Conservation (phyloP, 2,888 invertebrate genomes). For the Drosophila imparisetae region DNA sequence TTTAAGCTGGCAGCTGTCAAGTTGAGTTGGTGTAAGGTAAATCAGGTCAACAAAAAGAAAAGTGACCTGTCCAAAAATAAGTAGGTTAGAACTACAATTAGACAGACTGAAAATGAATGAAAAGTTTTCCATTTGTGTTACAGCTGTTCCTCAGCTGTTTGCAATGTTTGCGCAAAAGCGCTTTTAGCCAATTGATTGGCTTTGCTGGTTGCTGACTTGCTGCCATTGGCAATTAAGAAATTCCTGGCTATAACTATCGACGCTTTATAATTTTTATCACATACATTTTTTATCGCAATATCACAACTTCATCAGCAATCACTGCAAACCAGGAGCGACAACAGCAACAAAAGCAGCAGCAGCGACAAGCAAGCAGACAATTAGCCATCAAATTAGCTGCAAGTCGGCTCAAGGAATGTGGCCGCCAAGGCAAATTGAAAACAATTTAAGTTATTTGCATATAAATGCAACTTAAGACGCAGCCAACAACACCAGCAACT, state of each 20-base stretch:
- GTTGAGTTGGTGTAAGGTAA: constrained; percentile 12
- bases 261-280: constrained; percentile 77
- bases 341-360: constrained; percentile 22
- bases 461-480: constrained; percentile 77
- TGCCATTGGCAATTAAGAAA: constrained; percentile 65
- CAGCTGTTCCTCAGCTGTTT: constrained; percentile 25
- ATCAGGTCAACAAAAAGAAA: constrained; percentile 25
- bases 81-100: constrained; percentile 18
- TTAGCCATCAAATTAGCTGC: constrained; percentile 79
- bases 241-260: constrained; percentile 66
- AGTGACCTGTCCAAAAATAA: constrained; percentile 2
- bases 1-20: constrained; percentile 21
- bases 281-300: constrained; percentile 78
- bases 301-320: constrained; percentile 80
- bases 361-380: constrained; percentile 60
- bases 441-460: constrained; percentile 81
- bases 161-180: not conserved
- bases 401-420: constrained; percentile 72
- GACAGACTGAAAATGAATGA: constrained; percentile 17
- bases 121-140: constrained; percentile 35
- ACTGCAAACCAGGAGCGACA: constrained; percentile 36
- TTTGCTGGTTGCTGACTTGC: constrained; percentile 7
- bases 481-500: constrained; percentile 33
- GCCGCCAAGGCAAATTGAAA: constrained; percentile 78
- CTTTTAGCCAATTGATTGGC: constrained; percentile 32